phyloP scores from a whole-genome alignment of 2,113 vertebrate genomes.

The Ailuropoda melanoleuca region DNA sequence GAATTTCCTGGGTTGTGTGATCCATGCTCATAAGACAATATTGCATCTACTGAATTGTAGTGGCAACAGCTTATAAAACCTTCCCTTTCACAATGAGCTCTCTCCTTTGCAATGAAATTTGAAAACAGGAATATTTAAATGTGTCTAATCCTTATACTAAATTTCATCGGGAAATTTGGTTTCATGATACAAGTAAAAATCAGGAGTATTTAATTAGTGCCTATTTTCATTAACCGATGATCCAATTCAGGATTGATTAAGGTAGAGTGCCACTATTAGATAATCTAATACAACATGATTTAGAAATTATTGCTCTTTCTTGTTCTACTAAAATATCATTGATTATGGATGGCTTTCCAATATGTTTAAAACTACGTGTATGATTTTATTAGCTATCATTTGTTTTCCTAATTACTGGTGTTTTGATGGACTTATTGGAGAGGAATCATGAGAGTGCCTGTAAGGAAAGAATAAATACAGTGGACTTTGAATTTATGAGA shows the following conservation, averaged over 20 bases:
- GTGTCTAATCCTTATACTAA: neutral
- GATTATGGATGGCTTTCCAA: slow-evolving; percentile 21
- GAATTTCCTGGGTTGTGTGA: neutral
- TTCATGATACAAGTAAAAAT: slow-evolving; percentile 60
- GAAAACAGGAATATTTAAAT: slow-evolving; percentile 33
- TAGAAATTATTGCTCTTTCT: slow-evolving; percentile 53
- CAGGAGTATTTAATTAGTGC: slow-evolving; percentile 57
- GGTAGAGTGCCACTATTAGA: slow-evolving; percentile 46
- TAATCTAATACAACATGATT: slow-evolving; percentile 49
- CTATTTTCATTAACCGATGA: slow-evolving; percentile 67
- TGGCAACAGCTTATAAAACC: neutral
- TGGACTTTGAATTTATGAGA: neutral
- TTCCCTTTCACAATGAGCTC: neutral
- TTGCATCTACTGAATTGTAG: neutral
- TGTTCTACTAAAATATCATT: slow-evolving; percentile 60
- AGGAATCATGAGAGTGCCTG: neutral
- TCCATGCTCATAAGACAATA: neutral
- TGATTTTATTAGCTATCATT: slow-evolving; percentile 15
- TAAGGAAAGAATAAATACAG: neutral
- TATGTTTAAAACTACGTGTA: slow-evolving; percentile 39
- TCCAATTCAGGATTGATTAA: slow-evolving; percentile 62
- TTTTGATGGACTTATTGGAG: slow-evolving; percentile 24
- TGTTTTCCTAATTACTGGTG: slow-evolving; percentile 27
- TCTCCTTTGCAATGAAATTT: neutral
- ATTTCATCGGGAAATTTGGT: slow-evolving; percentile 60